Percentiles rank a stretch among this genome's conserved stretches.
phyloP scores from a whole-genome alignment of 2,113 vertebrate species.

The Coryphaenoides rupestris region DNA sequence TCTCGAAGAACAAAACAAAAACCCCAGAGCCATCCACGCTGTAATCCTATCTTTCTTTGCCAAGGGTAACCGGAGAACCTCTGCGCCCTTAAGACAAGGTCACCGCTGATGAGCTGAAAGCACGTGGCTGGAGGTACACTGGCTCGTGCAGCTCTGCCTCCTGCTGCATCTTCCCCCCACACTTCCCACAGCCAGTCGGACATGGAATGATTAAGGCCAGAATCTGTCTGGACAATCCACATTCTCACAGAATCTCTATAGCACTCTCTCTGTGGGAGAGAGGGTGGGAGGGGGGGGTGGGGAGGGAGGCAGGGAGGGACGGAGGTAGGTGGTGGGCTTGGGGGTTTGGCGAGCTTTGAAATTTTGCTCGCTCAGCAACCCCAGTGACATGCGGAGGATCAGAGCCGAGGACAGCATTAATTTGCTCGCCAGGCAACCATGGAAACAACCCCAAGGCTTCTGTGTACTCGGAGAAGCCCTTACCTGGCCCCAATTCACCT shows the following conservation, averaged over 20 bases:
- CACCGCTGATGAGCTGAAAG: slow-evolving; percentile 52
- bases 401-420: slow-evolving; percentile 50
- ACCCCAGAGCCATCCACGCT: slow-evolving; percentile 17
- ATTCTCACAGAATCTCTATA: slow-evolving; percentile 37
- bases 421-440: slow-evolving; percentile 42
- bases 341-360: slow-evolving; percentile 2
- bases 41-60: slow-evolving; percentile 31
- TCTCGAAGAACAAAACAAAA: too few relatives aligned
- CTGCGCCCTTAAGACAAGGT: slow-evolving; percentile 57
- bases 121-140: slow-evolving; percentile 34
- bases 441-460: slow-evolving; percentile 49
- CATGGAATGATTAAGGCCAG: slow-evolving; percentile 39
- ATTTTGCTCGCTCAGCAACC: slow-evolving; percentile 64
- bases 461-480: slow-evolving; percentile 31
- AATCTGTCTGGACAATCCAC: slow-evolving; percentile 36
- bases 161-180: slow-evolving; percentile 34
- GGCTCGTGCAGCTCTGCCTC: slow-evolving; percentile 24
- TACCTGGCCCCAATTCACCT: slow-evolving; percentile 45
- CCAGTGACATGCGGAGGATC: slow-evolving; percentile 42
- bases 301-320: slow-evolving; percentile 1
- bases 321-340: slow-evolving; percentile 1
- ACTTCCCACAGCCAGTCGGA: slow-evolving; percentile 27
- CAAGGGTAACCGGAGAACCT: slow-evolving; percentile 45
- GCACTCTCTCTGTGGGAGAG: slow-evolving; percentile 19
- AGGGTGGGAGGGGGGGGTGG: slow-evolving; percentile 9